Percentiles rank a stretch among this genome's conserved stretches.
These are phyloP conservation scores for Ciconia nigra DNA, from an alignment of 2,797 vertebrate genomes.

Conservation along the genomic window DNA sequence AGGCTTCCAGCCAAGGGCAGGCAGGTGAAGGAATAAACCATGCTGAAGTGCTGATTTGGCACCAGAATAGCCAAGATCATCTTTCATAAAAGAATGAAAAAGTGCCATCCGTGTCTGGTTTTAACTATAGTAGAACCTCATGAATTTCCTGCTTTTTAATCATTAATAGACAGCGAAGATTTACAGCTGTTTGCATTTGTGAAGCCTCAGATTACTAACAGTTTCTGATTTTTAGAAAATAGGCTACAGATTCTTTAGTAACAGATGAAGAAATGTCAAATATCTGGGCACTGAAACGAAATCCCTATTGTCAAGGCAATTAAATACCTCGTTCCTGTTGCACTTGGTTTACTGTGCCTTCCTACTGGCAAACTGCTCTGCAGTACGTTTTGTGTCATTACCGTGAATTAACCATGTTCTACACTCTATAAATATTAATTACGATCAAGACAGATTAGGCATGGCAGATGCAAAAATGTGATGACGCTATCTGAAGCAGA, in stretches of 20 bases:
- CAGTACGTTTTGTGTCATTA: background rate
- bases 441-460: background rate
- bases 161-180: background rate
- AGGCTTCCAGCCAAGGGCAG: background rate
- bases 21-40: background rate
- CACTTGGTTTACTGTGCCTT: background rate
- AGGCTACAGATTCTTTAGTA: background rate
- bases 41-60: background rate
- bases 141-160: background rate
- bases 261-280: background rate
- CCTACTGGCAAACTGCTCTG: background rate
- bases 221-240: background rate
- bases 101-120: accelerated
- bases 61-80: background rate
- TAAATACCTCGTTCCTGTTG: background rate
- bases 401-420: background rate
- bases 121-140: background rate
- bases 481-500: background rate
- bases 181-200: background rate
- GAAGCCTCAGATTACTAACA: background rate
- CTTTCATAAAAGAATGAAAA: background rate
- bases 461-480: background rate
- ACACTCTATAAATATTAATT: background rate
- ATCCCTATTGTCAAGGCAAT: background rate
- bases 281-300: background rate